Base-by-base conservation (phyloP, 2,888 invertebrate species). In the Lymantria monacha region DNA sequence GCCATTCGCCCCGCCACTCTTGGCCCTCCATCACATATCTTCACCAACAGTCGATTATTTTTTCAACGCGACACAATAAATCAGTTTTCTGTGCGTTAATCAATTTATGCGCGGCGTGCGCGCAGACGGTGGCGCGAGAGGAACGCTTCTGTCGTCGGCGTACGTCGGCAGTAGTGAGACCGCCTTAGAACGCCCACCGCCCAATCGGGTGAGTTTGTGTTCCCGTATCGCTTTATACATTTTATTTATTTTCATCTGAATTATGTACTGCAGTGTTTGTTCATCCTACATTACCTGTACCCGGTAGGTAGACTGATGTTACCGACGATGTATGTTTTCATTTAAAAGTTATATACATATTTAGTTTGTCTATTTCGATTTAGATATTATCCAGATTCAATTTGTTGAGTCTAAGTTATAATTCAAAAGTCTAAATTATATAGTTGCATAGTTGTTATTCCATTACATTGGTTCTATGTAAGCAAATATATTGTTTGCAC, bases 61-160 rank as follows among this genome's bases (percentile, higher is more conserved):
- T 91, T 89, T 90, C 90, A 89, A 85, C 89, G 85, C 79, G 87
- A 84, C 87, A 76, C 85, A 71, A 90, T 91, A 90, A 91, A 91
- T 90, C 89, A 88, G 86, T 88, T 85, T 85, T 79, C 81, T 82
- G 76, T 75, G 72, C 78, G 83, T 85, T 86, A 85, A 87, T 87
- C 86, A 81, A 73, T 72, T 58, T 66, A 64, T 75, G 59, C 67
- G 57, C 72, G 74, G 84, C 81, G 84, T 85, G 85, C 81, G 85
- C 85, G 85, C 85, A 76, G 76, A 70, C 77, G 68, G 74, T 60
- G 82, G 89, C 89, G 90, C 87, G 87, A 91, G 85, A 70, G 68
- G 84, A 90, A 66, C 85, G 95, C 95, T 60, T 95, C 95, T 61
- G 97, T 97, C 71, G 97, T 97, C 61, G 95, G 95, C 66, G 95